Conservation (phyloP, 1,140 invertebrate genomes). For the Vanessa atalanta region DNA sequence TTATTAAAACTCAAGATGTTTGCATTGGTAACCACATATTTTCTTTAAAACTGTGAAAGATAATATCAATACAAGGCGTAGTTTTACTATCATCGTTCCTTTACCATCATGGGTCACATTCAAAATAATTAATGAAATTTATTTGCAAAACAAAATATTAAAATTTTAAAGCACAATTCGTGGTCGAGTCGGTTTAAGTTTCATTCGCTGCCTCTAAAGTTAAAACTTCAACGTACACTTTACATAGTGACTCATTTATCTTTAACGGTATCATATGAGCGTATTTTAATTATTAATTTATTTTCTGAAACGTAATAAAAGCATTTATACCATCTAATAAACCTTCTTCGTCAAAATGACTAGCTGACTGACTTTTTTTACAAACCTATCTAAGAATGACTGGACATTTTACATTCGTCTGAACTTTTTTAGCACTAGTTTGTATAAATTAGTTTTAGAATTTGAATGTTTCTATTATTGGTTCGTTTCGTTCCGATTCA, state of each 20-base stretch:
- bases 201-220: too few species aligned
- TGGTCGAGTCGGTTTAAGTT: too few species aligned
- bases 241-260: background rate
- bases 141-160: too few species aligned
- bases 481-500: background rate
- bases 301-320: conserved; percentile 29
- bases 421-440: conserved; percentile 2
- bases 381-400: conserved; percentile 35
- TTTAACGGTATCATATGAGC: conserved; percentile 23
- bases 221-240: background rate
- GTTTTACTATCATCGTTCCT: too few species aligned
- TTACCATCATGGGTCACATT: too few species aligned
- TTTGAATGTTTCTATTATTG: background rate
- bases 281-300: conserved; percentile 35
- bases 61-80: too few species aligned
- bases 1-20: too few species aligned
- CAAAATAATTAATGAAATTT: too few species aligned
- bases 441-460: conserved; percentile 15
- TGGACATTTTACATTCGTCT: conserved; percentile 13
- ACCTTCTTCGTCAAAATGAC: conserved; percentile 11
- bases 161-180: too few species aligned
- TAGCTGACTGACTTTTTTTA: conserved; percentile 20
- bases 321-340: conserved; percentile 22
- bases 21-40: too few species aligned
- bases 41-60: too few species aligned